Evolutionary conservation across 2,888 invertebrate genomes (phyloP).

Genomic region (Hylaea fasciaria): DNA sequence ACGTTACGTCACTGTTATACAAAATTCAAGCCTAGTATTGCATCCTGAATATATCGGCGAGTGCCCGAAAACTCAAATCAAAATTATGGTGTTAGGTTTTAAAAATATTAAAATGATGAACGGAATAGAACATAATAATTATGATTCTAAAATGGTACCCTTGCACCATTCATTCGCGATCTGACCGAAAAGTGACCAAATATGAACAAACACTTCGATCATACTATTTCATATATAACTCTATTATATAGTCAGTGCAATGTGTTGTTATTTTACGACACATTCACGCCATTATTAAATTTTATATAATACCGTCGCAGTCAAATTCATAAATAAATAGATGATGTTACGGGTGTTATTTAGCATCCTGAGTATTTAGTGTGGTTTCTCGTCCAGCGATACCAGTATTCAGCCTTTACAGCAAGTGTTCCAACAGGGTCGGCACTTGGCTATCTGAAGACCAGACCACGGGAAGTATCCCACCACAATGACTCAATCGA

Average conservation of each 20-base stretch:
- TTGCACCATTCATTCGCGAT: too few relatives aligned
- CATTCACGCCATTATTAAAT: constrained; percentile 20
- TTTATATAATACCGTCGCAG: neutral
- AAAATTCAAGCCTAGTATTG: constrained; percentile 45
- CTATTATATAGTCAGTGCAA: constrained; percentile 37
- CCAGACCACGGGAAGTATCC: too few relatives aligned
- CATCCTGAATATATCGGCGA: constrained; percentile 1
- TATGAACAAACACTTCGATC: constrained; percentile 2
- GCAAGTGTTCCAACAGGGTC: too few relatives aligned
- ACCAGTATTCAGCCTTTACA: too few relatives aligned
- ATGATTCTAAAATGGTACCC: too few relatives aligned
- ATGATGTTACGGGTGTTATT: too few relatives aligned
- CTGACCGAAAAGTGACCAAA: neutral
- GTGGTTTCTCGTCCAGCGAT: too few relatives aligned
- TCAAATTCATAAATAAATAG: neutral
- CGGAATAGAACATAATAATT: too few relatives aligned
- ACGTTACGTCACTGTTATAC: constrained; percentile 50
- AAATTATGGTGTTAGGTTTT: neutral
- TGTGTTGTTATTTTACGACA: constrained; percentile 19
- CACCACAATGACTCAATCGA: too few relatives aligned
- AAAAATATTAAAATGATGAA: too few relatives aligned
- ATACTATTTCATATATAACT: constrained; percentile 17
- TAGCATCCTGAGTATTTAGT: too few relatives aligned
- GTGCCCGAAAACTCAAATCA: neutral
- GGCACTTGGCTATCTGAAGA: too few relatives aligned